Percentiles rank a stretch among this genome's conserved stretches.
These are phyloP conservation scores for Ceramica pisi DNA, from an alignment of 2,888 invertebrate species.

Conservation along the genomic window DNA sequence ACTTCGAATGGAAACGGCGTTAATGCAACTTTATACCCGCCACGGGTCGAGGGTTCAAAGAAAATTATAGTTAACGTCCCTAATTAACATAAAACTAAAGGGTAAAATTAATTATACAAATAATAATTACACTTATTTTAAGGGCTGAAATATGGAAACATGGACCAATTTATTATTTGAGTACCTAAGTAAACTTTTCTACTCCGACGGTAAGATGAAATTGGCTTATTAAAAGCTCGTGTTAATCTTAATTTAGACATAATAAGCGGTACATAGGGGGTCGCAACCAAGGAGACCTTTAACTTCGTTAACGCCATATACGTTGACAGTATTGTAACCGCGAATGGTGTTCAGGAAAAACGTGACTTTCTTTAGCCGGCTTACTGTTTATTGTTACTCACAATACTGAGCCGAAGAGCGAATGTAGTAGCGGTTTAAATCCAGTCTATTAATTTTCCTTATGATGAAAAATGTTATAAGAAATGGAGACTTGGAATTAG, in stretches of 20 bases:
- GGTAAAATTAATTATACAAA: constrained; percentile 63
- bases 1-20: constrained; percentile 79
- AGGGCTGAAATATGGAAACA: constrained; percentile 29
- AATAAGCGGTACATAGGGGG: constrained; percentile 78
- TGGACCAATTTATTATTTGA: constrained; percentile 27
- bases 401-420: constrained; percentile 50
- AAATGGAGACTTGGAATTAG: constrained; percentile 27
- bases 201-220: constrained; percentile 43
- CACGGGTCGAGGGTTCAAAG: constrained; percentile 74
- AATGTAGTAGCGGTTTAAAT: constrained; percentile 38
- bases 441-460: constrained; percentile 44
- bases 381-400: constrained; percentile 71
- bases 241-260: constrained; percentile 76
- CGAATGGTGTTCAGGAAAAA: constrained; percentile 80
- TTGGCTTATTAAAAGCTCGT: constrained; percentile 61
- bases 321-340: constrained; percentile 79
- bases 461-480: constrained; percentile 37
- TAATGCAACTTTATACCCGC: constrained; percentile 80
- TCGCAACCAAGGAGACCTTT: constrained; percentile 77
- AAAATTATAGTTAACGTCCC: constrained; percentile 76
- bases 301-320: constrained; percentile 83
- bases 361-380: constrained; percentile 83
- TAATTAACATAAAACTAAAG: constrained; percentile 79
- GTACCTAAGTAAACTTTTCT: constrained; percentile 15
- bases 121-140: constrained; percentile 16